Evolutionary conservation across 2,797 vertebrate genomes (phyloP).

Genomic region (Sebastes wilsoni): DNA sequence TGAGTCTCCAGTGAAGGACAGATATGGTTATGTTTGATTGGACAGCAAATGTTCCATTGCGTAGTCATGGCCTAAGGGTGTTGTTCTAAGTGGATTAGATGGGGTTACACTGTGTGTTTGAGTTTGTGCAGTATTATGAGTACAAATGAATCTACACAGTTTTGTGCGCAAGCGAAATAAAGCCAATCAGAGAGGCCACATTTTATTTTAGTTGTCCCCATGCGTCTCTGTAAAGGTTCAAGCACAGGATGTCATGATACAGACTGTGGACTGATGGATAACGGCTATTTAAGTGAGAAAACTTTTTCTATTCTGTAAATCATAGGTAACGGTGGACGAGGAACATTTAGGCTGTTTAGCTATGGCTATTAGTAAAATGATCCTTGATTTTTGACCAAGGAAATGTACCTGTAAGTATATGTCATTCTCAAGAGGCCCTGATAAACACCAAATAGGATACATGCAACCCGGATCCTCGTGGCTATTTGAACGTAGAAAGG

Average conservation of each 20-base stretch:
- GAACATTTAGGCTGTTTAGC: not conserved
- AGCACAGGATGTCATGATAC: not conserved
- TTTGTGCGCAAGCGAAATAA: not conserved
- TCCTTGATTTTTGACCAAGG: not conserved
- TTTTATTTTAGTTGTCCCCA: not conserved
- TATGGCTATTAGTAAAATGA: not conserved
- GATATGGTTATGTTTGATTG: not conserved
- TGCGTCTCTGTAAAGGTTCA: not conserved
- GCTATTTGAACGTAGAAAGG: not conserved
- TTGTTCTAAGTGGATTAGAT: not conserved
- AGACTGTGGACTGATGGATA: not conserved
- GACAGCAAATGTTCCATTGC: not conserved
- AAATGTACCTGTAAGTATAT: not conserved
- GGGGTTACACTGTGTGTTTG: not conserved
- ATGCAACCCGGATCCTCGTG: not conserved
- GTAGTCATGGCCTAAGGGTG: not conserved
- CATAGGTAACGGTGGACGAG: not conserved
- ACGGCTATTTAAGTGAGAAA: not conserved
- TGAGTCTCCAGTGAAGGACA: not conserved
- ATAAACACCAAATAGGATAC: not conserved
- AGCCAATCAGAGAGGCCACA: not conserved
- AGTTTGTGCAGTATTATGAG: not conserved
- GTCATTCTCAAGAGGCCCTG: not conserved
- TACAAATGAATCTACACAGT: not conserved
- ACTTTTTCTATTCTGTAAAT: not conserved